These are phyloP conservation scores for Ianthella basta DNA, from an alignment of 37 sponge, comb jelly and placozoan genomes.

Conservation along the genomic window DNA sequence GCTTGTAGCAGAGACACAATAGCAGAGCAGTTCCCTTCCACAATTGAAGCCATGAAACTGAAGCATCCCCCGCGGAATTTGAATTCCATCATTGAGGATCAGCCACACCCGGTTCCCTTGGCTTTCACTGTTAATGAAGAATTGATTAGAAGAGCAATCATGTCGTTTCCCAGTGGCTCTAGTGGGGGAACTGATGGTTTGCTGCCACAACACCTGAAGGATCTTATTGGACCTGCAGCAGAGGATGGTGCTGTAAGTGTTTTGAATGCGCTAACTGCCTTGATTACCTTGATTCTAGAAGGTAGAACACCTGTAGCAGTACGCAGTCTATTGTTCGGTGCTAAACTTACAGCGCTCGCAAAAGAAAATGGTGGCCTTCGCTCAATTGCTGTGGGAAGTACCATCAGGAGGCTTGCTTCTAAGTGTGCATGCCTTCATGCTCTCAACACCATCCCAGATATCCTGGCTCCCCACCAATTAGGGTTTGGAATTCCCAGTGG, in stretches of 20 bases:
- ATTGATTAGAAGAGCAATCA: background rate
- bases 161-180: conserved; percentile 43
- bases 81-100: background rate
- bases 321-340: conserved; percentile 50
- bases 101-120: background rate
- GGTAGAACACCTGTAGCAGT: conserved; percentile 26
- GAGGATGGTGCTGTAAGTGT: conserved; percentile 28
- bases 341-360: conserved; percentile 35
- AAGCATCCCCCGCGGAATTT: background rate
- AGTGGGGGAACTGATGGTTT: conserved; percentile 54
- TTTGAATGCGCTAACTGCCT: conserved; percentile 25
- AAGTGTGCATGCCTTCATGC: conserved; percentile 39
- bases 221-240: conserved; percentile 8
- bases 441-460: background rate
- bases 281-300: conserved; percentile 30
- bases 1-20: background rate
- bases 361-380: conserved; percentile 52
- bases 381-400: conserved; percentile 55
- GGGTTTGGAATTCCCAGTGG: conserved; percentile 7
- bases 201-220: conserved; percentile 53
- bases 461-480: conserved; percentile 13
- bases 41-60: background rate
- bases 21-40: background rate
- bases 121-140: background rate
- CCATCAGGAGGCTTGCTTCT: conserved; percentile 45